phyloP scores from a whole-genome alignment of 2,113 vertebrate genomes.

The Anguilla rostrata region DNA sequence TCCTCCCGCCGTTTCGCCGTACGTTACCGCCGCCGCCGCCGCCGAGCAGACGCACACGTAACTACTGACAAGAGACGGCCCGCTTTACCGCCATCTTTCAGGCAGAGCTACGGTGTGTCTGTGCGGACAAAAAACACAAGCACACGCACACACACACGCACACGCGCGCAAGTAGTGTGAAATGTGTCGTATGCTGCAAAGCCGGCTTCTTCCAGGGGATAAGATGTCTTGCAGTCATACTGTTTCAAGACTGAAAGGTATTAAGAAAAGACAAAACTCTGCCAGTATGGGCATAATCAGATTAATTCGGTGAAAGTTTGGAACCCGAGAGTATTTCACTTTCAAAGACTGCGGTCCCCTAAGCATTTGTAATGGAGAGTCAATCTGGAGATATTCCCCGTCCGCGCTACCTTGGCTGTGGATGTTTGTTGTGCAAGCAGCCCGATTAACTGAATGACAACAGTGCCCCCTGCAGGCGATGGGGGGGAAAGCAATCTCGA shows the following conservation, averaged over 20 bases:
- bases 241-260: slow-evolving; percentile 10
- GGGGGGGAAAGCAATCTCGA: not conserved
- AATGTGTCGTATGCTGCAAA: not conserved
- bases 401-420: slow-evolving; percentile 15
- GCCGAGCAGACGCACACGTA: not conserved
- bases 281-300: slow-evolving; percentile 38
- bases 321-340: slow-evolving; percentile 42
- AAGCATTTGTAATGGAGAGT: slow-evolving; percentile 42
- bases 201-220: not conserved
- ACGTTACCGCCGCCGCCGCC: no score
- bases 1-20: no score
- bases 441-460: slow-evolving; percentile 33
- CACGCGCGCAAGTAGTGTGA: not conserved
- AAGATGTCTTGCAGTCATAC: not conserved
- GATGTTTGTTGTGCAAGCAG: not conserved
- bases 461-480: slow-evolving; percentile 45
- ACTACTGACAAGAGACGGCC: not conserved
- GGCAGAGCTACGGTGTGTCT: not conserved
- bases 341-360: slow-evolving; percentile 29
- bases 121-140: not conserved
- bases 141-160: not conserved
- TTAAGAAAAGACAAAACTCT: slow-evolving; percentile 20
- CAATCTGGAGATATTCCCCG: slow-evolving; percentile 35
- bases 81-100: not conserved
- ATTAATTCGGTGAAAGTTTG: slow-evolving; percentile 41